These are phyloP conservation scores for Aporrectodea caliginosa DNA, from an alignment of 1,140 invertebrate genomes.

Conservation along the genomic window DNA sequence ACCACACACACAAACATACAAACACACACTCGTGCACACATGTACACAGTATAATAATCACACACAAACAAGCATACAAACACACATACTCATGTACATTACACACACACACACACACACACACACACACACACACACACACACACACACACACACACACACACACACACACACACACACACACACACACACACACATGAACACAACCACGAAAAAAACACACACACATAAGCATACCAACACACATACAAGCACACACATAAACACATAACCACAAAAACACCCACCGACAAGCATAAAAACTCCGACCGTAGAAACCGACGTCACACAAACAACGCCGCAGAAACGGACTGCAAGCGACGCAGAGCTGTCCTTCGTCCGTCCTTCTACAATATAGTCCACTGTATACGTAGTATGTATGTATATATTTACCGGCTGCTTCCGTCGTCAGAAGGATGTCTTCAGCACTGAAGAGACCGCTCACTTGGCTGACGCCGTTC, in stretches of 20 bases:
- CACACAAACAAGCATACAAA: not conserved
- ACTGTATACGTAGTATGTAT: no score
- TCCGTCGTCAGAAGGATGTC: conserved; percentile 87
- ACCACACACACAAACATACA: not conserved
- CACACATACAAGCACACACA: not conserved
- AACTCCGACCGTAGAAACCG: not conserved
- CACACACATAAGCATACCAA: not conserved
- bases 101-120: not conserved
- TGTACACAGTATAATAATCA: not conserved
- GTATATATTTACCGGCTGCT: conserved; percentile 61
- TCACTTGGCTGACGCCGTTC: conserved; percentile 71
- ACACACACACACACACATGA: not conserved
- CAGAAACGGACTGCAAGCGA: no score
- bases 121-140: not conserved
- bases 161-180: not conserved
- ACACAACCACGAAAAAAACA: not conserved
- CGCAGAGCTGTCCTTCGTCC: no score
- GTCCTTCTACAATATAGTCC: no score
- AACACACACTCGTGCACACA: not conserved
- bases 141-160: not conserved
- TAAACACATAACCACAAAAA: not conserved
- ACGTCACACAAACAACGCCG: not conserved
- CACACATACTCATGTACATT: not conserved
- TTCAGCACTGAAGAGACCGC: conserved; percentile 64
- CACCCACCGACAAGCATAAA: not conserved